Conservation (phyloP, 2,113 vertebrate species). For the Larimichthys crocea region DNA sequence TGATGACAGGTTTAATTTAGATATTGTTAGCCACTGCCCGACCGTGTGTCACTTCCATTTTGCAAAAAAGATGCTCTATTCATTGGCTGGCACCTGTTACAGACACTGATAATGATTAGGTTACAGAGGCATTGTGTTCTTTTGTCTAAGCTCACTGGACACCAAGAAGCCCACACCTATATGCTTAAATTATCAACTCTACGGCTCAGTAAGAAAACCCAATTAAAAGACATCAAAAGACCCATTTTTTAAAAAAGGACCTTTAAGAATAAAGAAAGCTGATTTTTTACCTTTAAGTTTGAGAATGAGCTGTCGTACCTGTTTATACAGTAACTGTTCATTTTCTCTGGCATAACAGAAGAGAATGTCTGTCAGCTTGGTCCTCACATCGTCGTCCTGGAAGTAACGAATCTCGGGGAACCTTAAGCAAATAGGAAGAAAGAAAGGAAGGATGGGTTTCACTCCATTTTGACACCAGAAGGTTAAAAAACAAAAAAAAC, state of each 20-base stretch:
- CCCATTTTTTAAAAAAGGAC: neutral
- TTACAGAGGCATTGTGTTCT: slow-evolving; percentile 51
- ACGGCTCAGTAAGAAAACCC: neutral
- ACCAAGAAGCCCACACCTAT: neutral
- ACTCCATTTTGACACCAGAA: neutral
- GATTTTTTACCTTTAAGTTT: neutral
- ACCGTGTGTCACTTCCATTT: slow-evolving; percentile 78
- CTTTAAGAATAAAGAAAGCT: neutral
- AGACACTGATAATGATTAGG: slow-evolving; percentile 57
- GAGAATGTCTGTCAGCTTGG: slow-evolving; percentile 97
- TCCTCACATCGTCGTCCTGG: slow-evolving; percentile 95
- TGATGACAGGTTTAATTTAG: slow-evolving; percentile 73
- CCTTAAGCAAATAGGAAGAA: slow-evolving; percentile 67
- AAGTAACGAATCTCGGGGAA: slow-evolving; percentile 99
- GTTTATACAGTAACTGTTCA: slow-evolving; percentile 98
- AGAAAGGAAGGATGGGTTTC: neutral
- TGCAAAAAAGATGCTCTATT: slow-evolving; percentile 65
- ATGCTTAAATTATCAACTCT: neutral
- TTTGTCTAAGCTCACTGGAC: slow-evolving; percentile 7
- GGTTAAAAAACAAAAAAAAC: neutral
- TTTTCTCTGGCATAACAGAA: slow-evolving; percentile 99
- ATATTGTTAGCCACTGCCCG: slow-evolving; percentile 67
- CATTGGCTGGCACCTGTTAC: slow-evolving; percentile 64
- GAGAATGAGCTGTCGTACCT: slow-evolving; percentile 82
- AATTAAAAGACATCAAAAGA: neutral